Evolutionary conservation across 2,888 invertebrate species (phyloP).

Genomic region (Leucophenga montana): DNA sequence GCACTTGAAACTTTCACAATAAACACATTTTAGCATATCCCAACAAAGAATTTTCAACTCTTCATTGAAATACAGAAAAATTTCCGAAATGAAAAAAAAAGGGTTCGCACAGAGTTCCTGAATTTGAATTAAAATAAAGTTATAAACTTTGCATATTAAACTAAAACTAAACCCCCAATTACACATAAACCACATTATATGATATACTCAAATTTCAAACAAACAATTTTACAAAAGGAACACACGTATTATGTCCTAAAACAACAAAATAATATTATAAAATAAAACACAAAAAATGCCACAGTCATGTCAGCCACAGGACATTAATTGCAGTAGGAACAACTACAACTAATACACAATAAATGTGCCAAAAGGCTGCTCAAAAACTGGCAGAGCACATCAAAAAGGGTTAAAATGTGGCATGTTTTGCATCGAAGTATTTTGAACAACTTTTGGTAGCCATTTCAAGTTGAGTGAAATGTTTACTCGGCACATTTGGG

Average conservation of each 20-base stretch:
- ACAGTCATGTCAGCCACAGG: constrained; percentile 13
- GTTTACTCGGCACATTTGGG: too few species aligned
- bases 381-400: background rate
- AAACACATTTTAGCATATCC: too few species aligned
- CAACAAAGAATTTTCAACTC: too few species aligned
- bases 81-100: too few species aligned
- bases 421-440: too few species aligned
- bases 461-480: too few species aligned
- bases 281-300: background rate
- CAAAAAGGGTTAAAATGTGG: too few species aligned
- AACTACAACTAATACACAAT: constrained; percentile 11
- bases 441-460: too few species aligned
- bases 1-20: background rate
- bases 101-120: too few species aligned
- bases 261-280: background rate
- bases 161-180: background rate
- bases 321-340: constrained; percentile 9
- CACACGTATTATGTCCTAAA: constrained; percentile 3
- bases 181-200: constrained; percentile 1
- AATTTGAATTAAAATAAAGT: constrained; percentile 16
- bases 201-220: background rate
- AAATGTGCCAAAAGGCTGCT: constrained; percentile 7
- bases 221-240: background rate
- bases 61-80: too few species aligned
- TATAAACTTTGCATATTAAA: constrained; percentile 23